These are phyloP conservation scores for Pammene aurita DNA, from an alignment of 2,888 invertebrate species.

Conservation along the genomic window DNA sequence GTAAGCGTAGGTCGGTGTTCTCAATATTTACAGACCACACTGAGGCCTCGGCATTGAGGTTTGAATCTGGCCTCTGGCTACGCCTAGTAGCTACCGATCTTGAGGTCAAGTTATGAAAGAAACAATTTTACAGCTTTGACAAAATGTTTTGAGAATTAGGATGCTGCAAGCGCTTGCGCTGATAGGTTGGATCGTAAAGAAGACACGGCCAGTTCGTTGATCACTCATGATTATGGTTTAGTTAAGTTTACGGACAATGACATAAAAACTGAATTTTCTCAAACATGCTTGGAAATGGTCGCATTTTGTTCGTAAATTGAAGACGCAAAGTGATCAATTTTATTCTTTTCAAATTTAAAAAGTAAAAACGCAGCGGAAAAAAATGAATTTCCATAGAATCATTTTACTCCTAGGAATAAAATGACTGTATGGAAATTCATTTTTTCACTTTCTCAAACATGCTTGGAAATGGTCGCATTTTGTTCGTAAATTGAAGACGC, in stretches of 20 bases:
- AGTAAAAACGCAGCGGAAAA: no score
- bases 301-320: no score
- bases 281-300: no score
- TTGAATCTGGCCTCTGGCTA: not conserved
- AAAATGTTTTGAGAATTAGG: not conserved
- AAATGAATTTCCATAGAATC: no score
- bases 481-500: no score
- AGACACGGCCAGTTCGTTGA: conserved; percentile 11
- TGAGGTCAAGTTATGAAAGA: not conserved
- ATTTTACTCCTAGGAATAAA: no score
- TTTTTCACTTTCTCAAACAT: not conserved
- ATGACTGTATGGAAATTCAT: no score
- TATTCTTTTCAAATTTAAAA: no score
- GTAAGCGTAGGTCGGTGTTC: conserved; percentile 4
- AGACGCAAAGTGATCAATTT: no score
- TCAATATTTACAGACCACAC: not conserved
- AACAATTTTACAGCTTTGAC: not conserved
- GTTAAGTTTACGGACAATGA: not conserved
- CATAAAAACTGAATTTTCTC: no score
- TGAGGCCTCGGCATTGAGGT: not conserved
- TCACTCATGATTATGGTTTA: conserved; percentile 4
- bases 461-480: no score
- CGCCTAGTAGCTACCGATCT: not conserved
- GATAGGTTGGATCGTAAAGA: conserved; percentile 10
- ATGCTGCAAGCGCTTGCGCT: not conserved